Conservation (phyloP, 2,797 vertebrate genomes). For the Squalus acanthias region DNA sequence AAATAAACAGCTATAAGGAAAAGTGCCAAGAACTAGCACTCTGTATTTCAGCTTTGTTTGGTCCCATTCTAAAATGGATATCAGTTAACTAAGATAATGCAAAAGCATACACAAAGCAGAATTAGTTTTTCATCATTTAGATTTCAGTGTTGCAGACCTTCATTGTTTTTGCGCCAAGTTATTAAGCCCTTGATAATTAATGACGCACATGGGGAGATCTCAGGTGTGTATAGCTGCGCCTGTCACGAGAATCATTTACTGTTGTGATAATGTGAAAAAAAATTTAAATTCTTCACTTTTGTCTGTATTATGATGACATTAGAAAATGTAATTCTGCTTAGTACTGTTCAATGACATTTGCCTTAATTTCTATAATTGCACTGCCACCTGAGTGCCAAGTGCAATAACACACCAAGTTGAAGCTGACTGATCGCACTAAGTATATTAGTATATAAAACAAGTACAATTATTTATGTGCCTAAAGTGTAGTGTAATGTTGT, state of each 20-base stretch:
- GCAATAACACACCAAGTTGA: neutral
- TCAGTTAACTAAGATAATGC: neutral
- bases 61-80: neutral
- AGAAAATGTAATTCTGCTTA: neutral
- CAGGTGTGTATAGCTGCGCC: neutral
- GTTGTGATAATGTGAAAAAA: neutral
- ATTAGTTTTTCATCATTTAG: neutral
- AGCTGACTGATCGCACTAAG: neutral
- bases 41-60: neutral
- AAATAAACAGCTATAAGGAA: neutral
- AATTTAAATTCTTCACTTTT: neutral
- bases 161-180: neutral
- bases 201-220: neutral
- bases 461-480: neutral
- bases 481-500: neutral
- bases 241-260: neutral
- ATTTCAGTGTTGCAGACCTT: neutral
- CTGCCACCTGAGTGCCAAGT: neutral
- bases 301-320: neutral
- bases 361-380: neutral
- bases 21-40: neutral
- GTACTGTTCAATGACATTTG: neutral
- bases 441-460: neutral
- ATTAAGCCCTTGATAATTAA: slow-evolving; percentile 23
- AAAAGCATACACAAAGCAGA: neutral